These are phyloP conservation scores for Trilocha varians DNA, from an alignment of 2,888 invertebrate genomes.

Conservation along the genomic window DNA sequence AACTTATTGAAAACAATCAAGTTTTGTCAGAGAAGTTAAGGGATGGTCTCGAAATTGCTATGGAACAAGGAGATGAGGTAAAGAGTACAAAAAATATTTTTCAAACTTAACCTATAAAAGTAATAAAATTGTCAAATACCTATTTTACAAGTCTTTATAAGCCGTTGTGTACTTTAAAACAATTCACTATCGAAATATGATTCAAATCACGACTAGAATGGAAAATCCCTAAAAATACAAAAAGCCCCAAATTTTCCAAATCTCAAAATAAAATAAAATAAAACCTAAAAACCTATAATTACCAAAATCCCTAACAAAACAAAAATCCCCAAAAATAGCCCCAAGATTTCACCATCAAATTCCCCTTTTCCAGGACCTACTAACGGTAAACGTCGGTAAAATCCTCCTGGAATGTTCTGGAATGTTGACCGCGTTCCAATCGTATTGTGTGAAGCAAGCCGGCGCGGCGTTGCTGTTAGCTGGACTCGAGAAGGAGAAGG, in stretches of 20 bases:
- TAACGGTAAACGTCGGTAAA: constrained; percentile 92
- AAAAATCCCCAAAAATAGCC: not conserved
- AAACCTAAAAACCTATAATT: no score
- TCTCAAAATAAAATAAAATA: no score
- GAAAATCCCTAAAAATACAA: no score
- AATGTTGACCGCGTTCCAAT: constrained; percentile 96
- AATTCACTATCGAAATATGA: no score
- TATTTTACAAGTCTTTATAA: no score
- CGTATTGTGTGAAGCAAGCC: constrained; percentile 95
- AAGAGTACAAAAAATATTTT: constrained; percentile 3
- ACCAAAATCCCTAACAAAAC: no score
- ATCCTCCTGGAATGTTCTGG: constrained; percentile 91
- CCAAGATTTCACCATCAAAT: not conserved
- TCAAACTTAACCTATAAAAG: no score
- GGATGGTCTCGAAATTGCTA: constrained; percentile 88
- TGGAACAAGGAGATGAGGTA: constrained; percentile 83
- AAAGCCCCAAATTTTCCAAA: no score
- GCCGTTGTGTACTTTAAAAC: no score
- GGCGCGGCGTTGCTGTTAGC: constrained; percentile 89
- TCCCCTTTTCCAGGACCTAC: constrained; percentile 74
- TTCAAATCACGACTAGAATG: no score
- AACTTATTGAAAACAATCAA: constrained; percentile 90
- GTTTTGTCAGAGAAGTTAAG: constrained; percentile 89
- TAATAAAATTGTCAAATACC: no score
- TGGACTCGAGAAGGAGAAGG: constrained; percentile 95